These are phyloP conservation scores for Torymus auratus DNA, from an alignment of 2,888 invertebrate genomes.

Conservation along the genomic window DNA sequence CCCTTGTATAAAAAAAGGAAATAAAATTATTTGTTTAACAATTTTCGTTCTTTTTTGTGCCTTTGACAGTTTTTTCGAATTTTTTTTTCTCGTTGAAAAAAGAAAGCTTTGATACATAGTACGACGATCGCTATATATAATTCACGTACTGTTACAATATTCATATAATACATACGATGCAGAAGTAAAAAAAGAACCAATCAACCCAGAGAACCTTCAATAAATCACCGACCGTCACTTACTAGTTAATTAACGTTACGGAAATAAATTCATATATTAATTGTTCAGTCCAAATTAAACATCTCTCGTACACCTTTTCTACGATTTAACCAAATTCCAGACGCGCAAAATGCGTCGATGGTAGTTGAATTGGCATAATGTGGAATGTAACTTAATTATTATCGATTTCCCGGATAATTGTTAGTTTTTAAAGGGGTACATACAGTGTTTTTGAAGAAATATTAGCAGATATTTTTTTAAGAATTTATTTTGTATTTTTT, in stretches of 20 bases:
- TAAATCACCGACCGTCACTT: constrained; percentile 39
- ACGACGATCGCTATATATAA: constrained; percentile 41
- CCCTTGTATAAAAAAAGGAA: constrained; percentile 25
- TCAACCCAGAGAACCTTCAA: constrained; percentile 17
- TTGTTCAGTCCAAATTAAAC: constrained; percentile 30
- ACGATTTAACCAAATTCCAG: constrained; percentile 6
- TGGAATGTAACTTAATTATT: constrained; percentile 56
- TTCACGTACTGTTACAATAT: constrained; percentile 42
- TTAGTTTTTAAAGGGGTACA: constrained; percentile 47
- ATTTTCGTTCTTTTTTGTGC: constrained; percentile 48
- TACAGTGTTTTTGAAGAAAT: constrained; percentile 43
- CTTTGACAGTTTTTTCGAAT: constrained; percentile 42
- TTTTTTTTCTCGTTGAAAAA: constrained; percentile 27
- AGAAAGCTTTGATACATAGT: constrained; percentile 42
- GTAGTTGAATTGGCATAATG: constrained; percentile 29
- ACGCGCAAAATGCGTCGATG: constrained; percentile 8
- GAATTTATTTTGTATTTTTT: neutral
- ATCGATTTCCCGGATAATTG: constrained; percentile 30
- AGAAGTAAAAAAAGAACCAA: constrained; percentile 35
- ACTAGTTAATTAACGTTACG: constrained; percentile 15
- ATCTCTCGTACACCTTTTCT: constrained; percentile 8
- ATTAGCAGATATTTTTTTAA: neutral
- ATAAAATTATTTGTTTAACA: constrained; percentile 26
- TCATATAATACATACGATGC: constrained; percentile 42
- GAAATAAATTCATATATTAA: constrained; percentile 22